Base-by-base conservation (phyloP, 1,140 invertebrate genomes). In the Sitobion miscanthi region DNA sequence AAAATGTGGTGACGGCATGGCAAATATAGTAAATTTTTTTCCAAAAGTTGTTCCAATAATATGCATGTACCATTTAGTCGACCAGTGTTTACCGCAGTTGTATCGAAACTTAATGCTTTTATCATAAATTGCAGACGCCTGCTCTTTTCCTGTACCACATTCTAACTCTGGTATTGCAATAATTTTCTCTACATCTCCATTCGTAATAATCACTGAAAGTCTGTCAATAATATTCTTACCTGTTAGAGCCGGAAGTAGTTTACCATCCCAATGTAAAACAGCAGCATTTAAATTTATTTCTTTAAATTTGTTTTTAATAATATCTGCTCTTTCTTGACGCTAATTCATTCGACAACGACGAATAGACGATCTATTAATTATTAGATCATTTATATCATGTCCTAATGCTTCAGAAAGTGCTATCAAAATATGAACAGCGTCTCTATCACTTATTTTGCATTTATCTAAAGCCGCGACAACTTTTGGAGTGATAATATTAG, bases 251-350 rank as follows among this genome's bases (percentile, higher is more conserved):
- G 69, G 92, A 42, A 94, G 57, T n/a, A 94, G 38, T 93, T 94
- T 95, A 93, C 94, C 94, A 94, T 94, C 94, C 94, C 94, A 94
- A 35, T 94, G 17, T n/a, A 94, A 92, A 82, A 93, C 54, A 42
- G 94, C 92, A 11, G 94, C 42, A 25, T 94, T 85, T 91, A 42
- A 91, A 62, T 54, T 91, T 69, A n/a, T 92, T 82, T 92, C 23
- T n/a, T 82, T 82, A 83, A 47, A n/a, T 82, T 77, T 35, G 14
- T 57, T n/a, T 92, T 82, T 62, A 47, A 20, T n/a, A 47, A 82
- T 30, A 77, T 77, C 30, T 9, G 77, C 62, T 92, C 91, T 35
- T 83, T 92, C 82, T 85, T 93, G 9, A 77, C 94, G 91, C 42
- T 94, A 91, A 77, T 93, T 90, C 82, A 94, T 49, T 94, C 94